Evolutionary conservation across 2,113 vertebrate genomes (phyloP).

Genomic region (Python bivittatus): DNA sequence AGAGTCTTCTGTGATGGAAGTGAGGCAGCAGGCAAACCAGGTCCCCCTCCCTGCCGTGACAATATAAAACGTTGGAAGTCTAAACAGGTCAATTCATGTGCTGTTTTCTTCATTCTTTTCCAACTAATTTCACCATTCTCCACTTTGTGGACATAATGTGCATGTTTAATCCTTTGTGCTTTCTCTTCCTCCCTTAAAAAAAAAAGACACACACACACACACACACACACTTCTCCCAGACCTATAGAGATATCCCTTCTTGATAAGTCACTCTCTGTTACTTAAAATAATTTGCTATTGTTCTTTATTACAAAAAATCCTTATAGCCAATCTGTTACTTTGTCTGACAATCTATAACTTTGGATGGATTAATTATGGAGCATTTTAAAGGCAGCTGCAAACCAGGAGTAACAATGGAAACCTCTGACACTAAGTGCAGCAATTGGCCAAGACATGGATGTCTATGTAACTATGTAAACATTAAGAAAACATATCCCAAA

Average conservation of each 20-base stretch:
- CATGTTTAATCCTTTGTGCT: background rate
- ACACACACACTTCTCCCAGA: no score
- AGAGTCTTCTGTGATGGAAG: background rate
- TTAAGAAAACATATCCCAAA: slow-evolving; percentile 15
- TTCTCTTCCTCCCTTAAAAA: background rate
- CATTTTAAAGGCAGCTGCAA: background rate
- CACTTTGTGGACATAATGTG: background rate
- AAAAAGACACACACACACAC: background rate
- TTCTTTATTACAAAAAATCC: background rate
- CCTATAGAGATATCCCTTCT: background rate
- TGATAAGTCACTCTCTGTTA: background rate
- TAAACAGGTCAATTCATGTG: background rate
- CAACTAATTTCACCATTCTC: background rate
- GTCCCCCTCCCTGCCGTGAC: background rate
- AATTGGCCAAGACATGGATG: background rate
- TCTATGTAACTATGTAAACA: slow-evolving; percentile 36
- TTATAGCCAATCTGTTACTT: background rate
- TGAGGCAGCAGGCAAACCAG: background rate
- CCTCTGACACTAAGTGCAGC: slow-evolving; percentile 24
- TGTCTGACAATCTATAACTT: background rate
- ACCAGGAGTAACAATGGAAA: slow-evolving; percentile 39
- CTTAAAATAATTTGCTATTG: background rate
- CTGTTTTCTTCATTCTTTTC: background rate
- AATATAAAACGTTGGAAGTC: background rate
- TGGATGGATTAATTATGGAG: background rate